Evolutionary conservation across 2,113 vertebrate genomes (phyloP).

Genomic region (Gasterosteus nipponicus): DNA sequence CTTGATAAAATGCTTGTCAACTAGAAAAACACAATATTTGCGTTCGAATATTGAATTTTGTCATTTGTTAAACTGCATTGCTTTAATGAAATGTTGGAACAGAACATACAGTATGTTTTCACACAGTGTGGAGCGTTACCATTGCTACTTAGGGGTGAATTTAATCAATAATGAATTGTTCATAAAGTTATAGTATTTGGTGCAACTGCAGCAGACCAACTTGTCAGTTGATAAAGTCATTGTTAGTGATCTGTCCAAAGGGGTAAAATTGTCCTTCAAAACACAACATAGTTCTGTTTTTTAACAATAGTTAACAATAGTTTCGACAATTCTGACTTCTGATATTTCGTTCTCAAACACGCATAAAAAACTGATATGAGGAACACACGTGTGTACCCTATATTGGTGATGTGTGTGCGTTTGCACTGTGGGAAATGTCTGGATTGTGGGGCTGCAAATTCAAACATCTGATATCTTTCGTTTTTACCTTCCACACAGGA

Average conservation of each 20-base stretch:
- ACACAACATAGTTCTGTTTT: neutral
- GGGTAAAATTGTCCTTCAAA: neutral
- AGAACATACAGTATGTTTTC: neutral
- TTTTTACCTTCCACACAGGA: slow-evolving; percentile 98
- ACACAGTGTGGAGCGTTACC: neutral
- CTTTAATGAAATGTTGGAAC: neutral
- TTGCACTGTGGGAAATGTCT: neutral
- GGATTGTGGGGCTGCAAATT: neutral
- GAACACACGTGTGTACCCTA: too few relatives aligned
- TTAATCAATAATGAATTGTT: neutral
- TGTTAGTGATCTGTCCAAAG: neutral
- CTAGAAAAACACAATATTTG: neutral
- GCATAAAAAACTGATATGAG: neutral
- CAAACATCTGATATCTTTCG: neutral
- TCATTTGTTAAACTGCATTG: neutral
- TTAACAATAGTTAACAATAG: too few relatives aligned
- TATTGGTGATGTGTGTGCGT: neutral
- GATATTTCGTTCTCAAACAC: neutral
- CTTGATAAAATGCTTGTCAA: neutral
- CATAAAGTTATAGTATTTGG: neutral
- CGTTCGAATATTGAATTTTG: neutral
- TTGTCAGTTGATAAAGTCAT: neutral
- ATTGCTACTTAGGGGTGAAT: neutral
- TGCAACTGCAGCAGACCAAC: neutral
- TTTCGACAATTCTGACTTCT: too few relatives aligned